phyloP scores from a whole-genome alignment of 1,140 invertebrate species.

The Agraylea sexmaculata region DNA sequence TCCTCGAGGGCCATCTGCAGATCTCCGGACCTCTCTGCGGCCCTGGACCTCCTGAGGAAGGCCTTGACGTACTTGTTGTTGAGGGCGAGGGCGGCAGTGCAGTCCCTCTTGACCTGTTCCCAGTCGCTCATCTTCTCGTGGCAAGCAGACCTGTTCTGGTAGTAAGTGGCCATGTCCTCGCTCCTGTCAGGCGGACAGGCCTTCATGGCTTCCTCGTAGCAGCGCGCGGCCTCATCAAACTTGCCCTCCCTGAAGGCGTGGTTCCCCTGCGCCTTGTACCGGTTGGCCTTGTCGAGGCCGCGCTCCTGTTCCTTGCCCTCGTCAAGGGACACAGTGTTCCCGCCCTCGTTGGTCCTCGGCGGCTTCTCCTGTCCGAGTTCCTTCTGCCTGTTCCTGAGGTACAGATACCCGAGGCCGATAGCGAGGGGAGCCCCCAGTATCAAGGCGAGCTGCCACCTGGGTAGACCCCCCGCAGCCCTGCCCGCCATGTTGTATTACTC shows the following conservation, averaged over 20 bases:
- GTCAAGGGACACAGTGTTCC: conserved; percentile 28
- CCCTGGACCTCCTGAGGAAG: conserved; percentile 68
- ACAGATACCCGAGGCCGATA: conserved; percentile 70
- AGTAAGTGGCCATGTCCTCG: conserved; percentile 75
- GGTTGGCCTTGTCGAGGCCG: conserved; percentile 57
- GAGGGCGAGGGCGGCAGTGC: conserved; percentile 69
- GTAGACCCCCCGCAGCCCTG: conserved; percentile 23
- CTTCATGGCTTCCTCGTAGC: conserved; percentile 82
- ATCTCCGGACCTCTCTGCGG: conserved; percentile 66
- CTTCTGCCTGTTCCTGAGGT: conserved; percentile 48
- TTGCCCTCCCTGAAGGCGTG: conserved; percentile 72
- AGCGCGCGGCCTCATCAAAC: conserved; percentile 76
- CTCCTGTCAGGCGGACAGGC: conserved; percentile 63
- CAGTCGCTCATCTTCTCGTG: conserved; percentile 87
- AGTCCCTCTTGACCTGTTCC: conserved; percentile 75
- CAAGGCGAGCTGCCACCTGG: conserved; percentile 65
- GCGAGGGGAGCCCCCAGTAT: conserved; percentile 69
- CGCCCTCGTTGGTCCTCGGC: conserved; percentile 25
- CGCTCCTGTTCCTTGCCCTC: conserved; percentile 37
- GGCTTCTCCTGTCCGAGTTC: conserved; percentile 42
- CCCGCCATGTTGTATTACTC: conserved; percentile 2
- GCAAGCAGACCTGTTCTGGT: conserved; percentile 91
- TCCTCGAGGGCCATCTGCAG: conserved; percentile 76
- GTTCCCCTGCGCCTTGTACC: conserved; percentile 80
- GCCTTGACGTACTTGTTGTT: conserved; percentile 88